Base-by-base conservation (phyloP, 30 jellyfish, hydroid and myxozoan genomes). In the Aurelia aurita region DNA sequence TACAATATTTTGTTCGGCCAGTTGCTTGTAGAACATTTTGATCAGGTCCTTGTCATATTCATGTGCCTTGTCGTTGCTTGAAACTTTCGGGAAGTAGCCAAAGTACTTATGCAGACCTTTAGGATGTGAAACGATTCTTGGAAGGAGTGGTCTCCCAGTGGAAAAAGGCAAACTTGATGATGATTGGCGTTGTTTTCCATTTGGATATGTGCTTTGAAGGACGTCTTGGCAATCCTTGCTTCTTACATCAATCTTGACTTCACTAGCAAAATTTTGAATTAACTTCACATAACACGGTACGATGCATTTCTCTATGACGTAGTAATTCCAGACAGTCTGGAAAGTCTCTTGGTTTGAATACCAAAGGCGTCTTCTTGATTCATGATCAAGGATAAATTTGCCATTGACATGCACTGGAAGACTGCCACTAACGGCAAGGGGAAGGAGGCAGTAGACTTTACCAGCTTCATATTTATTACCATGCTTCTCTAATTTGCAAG, bases 331-430 rank as follows among this genome's bases (percentile, higher is more conserved):
- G 9, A 15, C 49, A 5, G 59, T 61, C 58, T 90, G 96, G 43
- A 83, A 67, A 31, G 91, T 51, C 18, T 64, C 62, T 6, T 44
- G 76, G 19, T 26, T 49, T 26, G 89, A 69, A 26, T 45, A 74
- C 87, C 81, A 64, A 10, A 90, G 85, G 3, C 89, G 61, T 66
- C 97, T 57, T 63, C 97, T 23, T 46, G 97, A 84, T 90, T 90
- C 97, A 51, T 90, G 77, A 15, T 90, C 96, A 45, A 90, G 72
- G 32, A 90, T 74, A 59, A 90, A 90, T 49, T 71, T 77, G 16
- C 97, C 97, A 51, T 90, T 90, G 19, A 90, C 59, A 34, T 83
- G 72, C 9, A 76, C 78, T 3, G 95, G 95, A n/a, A 90, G 59
- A 26, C 74, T 59, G 72, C 87, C 63, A 1, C 64, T 22, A 0